Evolutionary conservation across 2,797 vertebrate genomes (phyloP).

Genomic region (Spinus pinus): DNA sequence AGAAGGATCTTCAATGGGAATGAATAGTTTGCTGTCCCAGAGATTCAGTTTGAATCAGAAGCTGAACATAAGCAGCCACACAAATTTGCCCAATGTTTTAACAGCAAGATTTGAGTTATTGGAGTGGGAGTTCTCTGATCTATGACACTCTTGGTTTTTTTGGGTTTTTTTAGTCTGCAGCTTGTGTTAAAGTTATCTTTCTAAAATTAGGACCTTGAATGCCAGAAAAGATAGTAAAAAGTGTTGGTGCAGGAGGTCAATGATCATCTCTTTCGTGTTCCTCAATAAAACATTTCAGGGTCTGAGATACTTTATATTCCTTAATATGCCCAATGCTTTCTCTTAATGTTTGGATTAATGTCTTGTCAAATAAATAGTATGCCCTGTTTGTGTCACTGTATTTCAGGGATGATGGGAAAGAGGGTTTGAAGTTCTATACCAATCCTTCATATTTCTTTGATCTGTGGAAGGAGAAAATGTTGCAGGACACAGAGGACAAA

Average conservation of each 20-base stretch:
- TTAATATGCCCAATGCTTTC: not conserved
- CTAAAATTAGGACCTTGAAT: not conserved
- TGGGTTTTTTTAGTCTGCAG: not conserved
- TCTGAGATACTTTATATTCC: not conserved
- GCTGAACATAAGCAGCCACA: not conserved
- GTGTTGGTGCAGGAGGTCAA: not conserved
- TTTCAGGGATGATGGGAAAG: conserved; percentile 94
- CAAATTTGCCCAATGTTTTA: not conserved
- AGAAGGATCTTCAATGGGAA: not conserved
- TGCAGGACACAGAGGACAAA: conserved; percentile 97
- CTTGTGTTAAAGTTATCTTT: not conserved
- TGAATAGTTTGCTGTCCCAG: not conserved
- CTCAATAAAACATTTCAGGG: not conserved
- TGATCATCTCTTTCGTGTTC: not conserved
- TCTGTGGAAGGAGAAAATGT: conserved; percentile 98
- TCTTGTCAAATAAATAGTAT: not conserved
- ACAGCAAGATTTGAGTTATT: not conserved
- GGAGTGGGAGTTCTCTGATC: not conserved
- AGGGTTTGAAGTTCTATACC: conserved; percentile 96
- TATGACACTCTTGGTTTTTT: not conserved
- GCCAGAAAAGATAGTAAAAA: not conserved
- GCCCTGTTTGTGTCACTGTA: not conserved
- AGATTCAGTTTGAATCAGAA: not conserved
- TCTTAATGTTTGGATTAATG: not conserved
- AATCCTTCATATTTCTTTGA: conserved; percentile 99